A percentile compares a stretch with the other conserved stretches of the same genome.
These are phyloP conservation scores for Gavia stellata DNA, from an alignment of 2,113 vertebrate genomes.

Conservation along the genomic window DNA sequence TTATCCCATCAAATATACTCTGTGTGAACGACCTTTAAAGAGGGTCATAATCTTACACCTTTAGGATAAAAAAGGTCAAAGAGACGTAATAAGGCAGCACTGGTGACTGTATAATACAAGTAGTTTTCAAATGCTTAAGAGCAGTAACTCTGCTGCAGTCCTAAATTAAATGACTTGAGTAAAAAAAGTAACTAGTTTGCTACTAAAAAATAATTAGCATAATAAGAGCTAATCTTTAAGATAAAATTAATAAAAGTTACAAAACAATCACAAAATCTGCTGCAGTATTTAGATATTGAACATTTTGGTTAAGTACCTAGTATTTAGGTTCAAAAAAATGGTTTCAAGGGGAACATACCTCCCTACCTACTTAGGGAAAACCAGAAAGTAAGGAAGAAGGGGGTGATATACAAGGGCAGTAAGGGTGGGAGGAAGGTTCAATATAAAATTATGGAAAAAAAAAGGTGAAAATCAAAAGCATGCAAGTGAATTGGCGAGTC, in stretches of 20 bases:
- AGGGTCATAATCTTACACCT: neutral
- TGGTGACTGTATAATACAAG: neutral
- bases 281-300: neutral
- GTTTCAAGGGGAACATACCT: neutral
- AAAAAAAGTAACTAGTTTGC: neutral
- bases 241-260: neutral
- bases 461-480: neutral
- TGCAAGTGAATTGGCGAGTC: neutral
- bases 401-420: fast-evolving
- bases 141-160: neutral
- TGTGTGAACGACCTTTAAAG: neutral
- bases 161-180: neutral
- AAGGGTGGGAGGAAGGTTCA: neutral
- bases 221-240: neutral
- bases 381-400: neutral
- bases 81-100: neutral
- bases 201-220: neutral
- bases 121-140: neutral
- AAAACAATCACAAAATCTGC: neutral
- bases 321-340: neutral
- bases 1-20: neutral
- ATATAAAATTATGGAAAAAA: neutral
- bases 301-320: neutral
- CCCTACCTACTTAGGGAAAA: neutral
- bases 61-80: neutral